A percentile compares a stretch with the other conserved stretches of the same genome.
Evolutionary conservation across 2,797 vertebrate genomes (phyloP).

Genomic region (Melopsittacus undulatus): DNA sequence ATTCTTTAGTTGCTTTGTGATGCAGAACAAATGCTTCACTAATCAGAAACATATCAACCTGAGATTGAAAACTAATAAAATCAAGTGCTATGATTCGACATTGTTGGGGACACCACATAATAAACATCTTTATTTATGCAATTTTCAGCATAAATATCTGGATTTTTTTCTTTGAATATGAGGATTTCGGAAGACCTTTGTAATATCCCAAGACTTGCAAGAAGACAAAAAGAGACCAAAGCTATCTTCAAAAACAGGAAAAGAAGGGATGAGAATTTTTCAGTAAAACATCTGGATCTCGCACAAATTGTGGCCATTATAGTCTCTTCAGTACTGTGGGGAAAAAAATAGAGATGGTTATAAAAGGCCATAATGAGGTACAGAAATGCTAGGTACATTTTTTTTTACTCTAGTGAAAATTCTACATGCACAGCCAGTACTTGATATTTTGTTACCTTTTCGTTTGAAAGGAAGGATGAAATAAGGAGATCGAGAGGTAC

Average conservation of each 20-base stretch:
- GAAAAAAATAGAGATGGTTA: neutral
- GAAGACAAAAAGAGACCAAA: neutral
- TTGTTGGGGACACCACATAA: neutral
- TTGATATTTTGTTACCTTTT: neutral
- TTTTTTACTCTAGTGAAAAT: neutral
- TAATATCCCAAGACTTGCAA: neutral
- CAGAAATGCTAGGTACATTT: neutral
- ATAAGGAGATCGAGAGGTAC: neutral
- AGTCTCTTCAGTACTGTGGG: neutral
- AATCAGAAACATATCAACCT: slow-evolving; percentile 62
- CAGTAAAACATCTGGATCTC: neutral
- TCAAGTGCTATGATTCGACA: slow-evolving; percentile 19
- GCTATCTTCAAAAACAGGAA: neutral
- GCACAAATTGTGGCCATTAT: neutral
- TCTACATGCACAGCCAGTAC: neutral
- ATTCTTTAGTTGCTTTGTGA: slow-evolving; percentile 65
- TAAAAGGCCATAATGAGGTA: neutral
- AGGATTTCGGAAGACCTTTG: neutral
- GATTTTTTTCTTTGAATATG: neutral
- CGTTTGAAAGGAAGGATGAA: neutral
- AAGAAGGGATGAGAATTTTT: neutral
- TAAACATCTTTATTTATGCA: neutral
- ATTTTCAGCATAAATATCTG: neutral
- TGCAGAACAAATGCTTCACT: slow-evolving; percentile 73
- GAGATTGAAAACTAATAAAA: slow-evolving; percentile 56